These are phyloP conservation scores for Mamestra brassicae DNA, from an alignment of 2,888 invertebrate genomes.

Conservation along the genomic window DNA sequence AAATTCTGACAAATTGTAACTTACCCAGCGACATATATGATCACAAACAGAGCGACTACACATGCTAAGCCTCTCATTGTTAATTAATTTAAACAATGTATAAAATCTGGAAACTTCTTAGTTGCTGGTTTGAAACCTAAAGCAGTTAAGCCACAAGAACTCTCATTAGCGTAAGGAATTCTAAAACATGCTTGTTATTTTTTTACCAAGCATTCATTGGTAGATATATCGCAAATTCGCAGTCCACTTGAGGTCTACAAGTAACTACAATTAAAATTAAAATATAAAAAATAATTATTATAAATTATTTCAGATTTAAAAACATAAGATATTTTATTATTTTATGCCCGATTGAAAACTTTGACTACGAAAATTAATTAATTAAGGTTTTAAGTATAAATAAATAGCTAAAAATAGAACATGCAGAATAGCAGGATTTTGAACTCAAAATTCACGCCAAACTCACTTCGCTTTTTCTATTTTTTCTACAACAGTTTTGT, in stretches of 20 bases:
- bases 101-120: slow-evolving; percentile 12
- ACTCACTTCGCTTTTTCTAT: slow-evolving; percentile 83
- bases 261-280: not conserved
- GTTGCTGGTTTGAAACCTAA: slow-evolving; percentile 28
- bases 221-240: not conserved
- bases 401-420: not conserved
- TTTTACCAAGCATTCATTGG: not conserved
- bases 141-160: slow-evolving; percentile 40
- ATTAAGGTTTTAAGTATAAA: not conserved
- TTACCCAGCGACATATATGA: slow-evolving; percentile 52
- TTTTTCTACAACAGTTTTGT: slow-evolving; percentile 89
- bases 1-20: slow-evolving; percentile 29
- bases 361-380: not conserved
- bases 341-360: not conserved
- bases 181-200: not conserved
- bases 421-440: not conserved
- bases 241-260: not conserved
- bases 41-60: slow-evolving; percentile 46
- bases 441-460: slow-evolving; percentile 31
- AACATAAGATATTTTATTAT: not conserved
- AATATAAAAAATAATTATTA: not conserved
- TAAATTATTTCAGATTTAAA: not conserved
- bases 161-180: not conserved
- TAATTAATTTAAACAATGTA: slow-evolving; percentile 20
- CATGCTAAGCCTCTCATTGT: slow-evolving; percentile 50